phyloP scores from a whole-genome alignment of 1,140 invertebrate genomes.

The Patella vulgata region DNA sequence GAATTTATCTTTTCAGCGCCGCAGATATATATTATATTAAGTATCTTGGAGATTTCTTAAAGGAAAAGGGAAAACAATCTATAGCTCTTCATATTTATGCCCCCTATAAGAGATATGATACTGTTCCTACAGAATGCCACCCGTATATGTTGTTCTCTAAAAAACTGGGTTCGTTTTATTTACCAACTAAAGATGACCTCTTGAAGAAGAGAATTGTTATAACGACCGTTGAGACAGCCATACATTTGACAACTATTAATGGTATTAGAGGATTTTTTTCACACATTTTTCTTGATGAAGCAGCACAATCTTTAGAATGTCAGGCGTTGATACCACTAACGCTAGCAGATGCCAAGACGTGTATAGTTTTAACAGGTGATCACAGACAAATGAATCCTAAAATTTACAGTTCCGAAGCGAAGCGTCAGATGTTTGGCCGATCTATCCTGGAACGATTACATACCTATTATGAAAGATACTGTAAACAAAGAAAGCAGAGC shows the following conservation, averaged over 20 bases:
- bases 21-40: conserved; percentile 78
- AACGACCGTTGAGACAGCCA: conserved; percentile 82
- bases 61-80: conserved; percentile 24
- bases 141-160: conserved; percentile 80
- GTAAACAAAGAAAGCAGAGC: not conserved
- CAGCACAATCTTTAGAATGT: conserved; percentile 57
- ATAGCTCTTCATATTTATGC: conserved; percentile 77
- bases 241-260: conserved; percentile 32
- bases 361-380: conserved; percentile 58
- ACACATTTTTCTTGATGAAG: conserved; percentile 61
- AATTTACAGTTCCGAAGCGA: conserved; percentile 54
- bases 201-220: conserved; percentile 79
- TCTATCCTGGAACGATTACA: conserved; percentile 58
- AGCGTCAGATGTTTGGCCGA: conserved; percentile 50
- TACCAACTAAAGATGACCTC: conserved; percentile 78
- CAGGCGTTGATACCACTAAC: conserved; percentile 55
- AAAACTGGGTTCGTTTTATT: conserved; percentile 69
- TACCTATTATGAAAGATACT: conserved; percentile 44
- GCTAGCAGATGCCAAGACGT: conserved; percentile 55
- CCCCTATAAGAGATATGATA: conserved; percentile 78
- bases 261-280: conserved; percentile 49
- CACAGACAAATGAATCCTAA: conserved; percentile 57
- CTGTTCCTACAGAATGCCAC: conserved; percentile 75
- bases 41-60: conserved; percentile 71
- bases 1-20: conserved; percentile 65